Evolutionary conservation across 2,797 vertebrate genomes (phyloP), one percentile per base, ranked within the genome.

Genomic region (Enteromius trimaculatus): DNA sequence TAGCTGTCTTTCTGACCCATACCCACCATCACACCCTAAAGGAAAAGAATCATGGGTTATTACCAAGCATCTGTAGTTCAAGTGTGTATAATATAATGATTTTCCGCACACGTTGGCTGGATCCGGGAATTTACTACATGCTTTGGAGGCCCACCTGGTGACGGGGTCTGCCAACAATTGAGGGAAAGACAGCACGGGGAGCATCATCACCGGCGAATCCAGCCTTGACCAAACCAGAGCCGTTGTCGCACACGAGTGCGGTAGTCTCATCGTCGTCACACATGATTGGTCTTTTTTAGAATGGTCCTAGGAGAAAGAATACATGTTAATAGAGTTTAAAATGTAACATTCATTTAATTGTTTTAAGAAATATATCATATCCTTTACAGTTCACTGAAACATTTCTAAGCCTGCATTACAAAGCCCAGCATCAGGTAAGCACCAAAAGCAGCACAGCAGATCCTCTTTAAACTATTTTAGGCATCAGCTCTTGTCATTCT

Each of bases 1-100:
- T 99, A 99, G 93, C 96, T 97, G 95, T 99, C 98, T 88, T 99
- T 99, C 95, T 99, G 98, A 90, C 98, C 98, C 98, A 99, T 99
- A 86, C 98, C 98, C 83, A 99, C 98, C 98, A 99, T 99, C 89
- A 99, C 98, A 29, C 98, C 98, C 98, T 99, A 89, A 39, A 5
- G 26, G 79, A n/a, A 21, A 81, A 69, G 14, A 68, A 19, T 31
- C 47, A 68, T 21, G 34, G 34, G 13, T 76, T 17, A 66, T 31
- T 6, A 65, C 23, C 5, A 16, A 47, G 23, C 60, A 64, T 47
- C 26, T 31, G 4, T 19, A 51, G 26, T 51, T 34, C 17, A 10
- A 23, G 47, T 51, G 29, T 26, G 13, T 29, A 49, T 31, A 49
- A 31, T 19, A 37, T 6, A 9, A 19, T 55, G 8, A 13, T 3